Evolutionary conservation across 1,140 invertebrate genomes (phyloP).

Genomic region (Solenopsis invicta): DNA sequence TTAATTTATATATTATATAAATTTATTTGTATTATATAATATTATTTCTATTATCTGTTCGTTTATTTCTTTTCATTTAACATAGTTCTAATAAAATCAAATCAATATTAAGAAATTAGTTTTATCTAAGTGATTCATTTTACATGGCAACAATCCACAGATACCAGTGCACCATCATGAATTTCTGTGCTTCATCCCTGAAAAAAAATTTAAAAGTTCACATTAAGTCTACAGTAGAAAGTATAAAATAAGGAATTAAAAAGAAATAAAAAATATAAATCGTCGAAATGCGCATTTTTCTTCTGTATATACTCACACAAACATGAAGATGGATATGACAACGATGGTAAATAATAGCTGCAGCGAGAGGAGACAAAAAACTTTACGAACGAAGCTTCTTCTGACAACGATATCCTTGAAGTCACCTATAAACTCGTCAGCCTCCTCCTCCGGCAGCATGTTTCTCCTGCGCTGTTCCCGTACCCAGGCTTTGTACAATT

Average conservation of each 20-base stretch:
- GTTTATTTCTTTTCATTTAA: background rate
- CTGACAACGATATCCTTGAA: conserved; percentile 76
- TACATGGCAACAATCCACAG: conserved; percentile 78
- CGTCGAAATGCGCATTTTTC: background rate
- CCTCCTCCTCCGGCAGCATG: conserved; percentile 40
- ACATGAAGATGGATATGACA: conserved; percentile 78
- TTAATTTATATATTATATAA: background rate
- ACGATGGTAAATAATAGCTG: conserved; percentile 78
- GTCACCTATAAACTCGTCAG: conserved; percentile 77
- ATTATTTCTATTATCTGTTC: background rate
- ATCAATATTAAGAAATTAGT: background rate
- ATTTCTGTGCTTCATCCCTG: conserved; percentile 71
- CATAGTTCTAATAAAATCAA: background rate
- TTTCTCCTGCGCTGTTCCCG: conserved; percentile 68
- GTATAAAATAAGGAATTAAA: background rate
- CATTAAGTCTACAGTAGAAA: background rate
- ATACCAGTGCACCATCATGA: conserved; percentile 77
- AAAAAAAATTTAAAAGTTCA: conserved; percentile 30
- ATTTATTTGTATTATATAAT: background rate
- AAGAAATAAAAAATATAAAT: too few species aligned
- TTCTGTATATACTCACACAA: conserved; percentile 73
- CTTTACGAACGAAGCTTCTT: conserved; percentile 79
- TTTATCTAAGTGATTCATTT: conserved; percentile 33
- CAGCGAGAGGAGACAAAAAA: conserved; percentile 78
- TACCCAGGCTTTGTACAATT: conserved; percentile 77